These are phyloP conservation scores for Selenia dentaria DNA, from an alignment of 2,888 invertebrate genomes.

Conservation along the genomic window DNA sequence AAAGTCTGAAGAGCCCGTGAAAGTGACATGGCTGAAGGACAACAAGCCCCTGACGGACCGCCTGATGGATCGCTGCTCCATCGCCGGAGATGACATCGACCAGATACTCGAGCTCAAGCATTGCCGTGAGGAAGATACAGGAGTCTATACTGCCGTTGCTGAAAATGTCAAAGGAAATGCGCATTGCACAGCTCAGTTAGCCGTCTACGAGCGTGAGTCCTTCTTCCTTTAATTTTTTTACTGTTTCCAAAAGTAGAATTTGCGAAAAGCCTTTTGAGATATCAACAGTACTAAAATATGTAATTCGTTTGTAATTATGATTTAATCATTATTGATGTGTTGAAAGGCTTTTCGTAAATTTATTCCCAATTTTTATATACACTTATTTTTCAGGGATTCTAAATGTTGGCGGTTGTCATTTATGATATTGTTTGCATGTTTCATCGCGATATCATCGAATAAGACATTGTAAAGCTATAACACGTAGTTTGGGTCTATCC, in stretches of 20 bases:
- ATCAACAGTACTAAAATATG: not conserved
- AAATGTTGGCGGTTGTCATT: not conserved
- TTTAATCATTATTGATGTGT: not conserved
- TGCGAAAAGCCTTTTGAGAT: slow-evolving; percentile 2
- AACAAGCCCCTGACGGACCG: slow-evolving; percentile 92
- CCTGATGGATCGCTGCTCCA: slow-evolving; percentile 89
- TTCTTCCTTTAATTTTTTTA: slow-evolving; percentile 28
- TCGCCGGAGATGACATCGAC: slow-evolving; percentile 82
- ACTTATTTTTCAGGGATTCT: slow-evolving; percentile 12
- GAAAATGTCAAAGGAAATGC: slow-evolving; percentile 91
- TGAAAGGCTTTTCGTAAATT: slow-evolving; percentile 1
- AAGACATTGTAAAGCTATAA: slow-evolving; percentile 80
- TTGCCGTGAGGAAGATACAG: slow-evolving; percentile 91
- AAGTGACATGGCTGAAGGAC: slow-evolving; percentile 94
- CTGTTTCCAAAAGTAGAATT: slow-evolving; percentile 18
- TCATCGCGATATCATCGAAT: slow-evolving; percentile 65
- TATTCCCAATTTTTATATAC: slow-evolving; percentile 1
- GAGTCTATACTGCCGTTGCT: slow-evolving; percentile 95
- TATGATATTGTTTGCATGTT: slow-evolving; percentile 58
- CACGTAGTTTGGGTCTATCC: slow-evolving; percentile 57
- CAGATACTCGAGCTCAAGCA: slow-evolving; percentile 91
- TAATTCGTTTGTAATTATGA: not conserved
- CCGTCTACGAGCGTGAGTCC: slow-evolving; percentile 92
- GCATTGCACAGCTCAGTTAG: slow-evolving; percentile 94
- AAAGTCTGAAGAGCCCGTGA: slow-evolving; percentile 83